Conservation (phyloP, 1,140 invertebrate genomes). For the Drosophila tsacasi region DNA sequence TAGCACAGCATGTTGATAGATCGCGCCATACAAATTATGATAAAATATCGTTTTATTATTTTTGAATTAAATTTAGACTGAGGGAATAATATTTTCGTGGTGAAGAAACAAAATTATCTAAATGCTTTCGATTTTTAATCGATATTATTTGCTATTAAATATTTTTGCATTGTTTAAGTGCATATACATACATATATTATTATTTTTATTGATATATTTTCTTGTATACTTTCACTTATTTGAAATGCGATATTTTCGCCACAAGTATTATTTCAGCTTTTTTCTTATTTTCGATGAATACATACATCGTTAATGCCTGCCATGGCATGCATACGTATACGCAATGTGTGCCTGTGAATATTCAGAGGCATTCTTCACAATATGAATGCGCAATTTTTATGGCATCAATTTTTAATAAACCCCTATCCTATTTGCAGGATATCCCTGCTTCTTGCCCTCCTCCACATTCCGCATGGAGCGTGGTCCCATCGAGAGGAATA, state of each 20-base stretch:
- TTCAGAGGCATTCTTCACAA: constrained; percentile 67
- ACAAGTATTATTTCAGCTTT: neutral
- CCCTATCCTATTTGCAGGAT: constrained; percentile 18
- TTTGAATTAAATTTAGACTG: neutral
- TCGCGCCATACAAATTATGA: neutral
- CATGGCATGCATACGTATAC: neutral
- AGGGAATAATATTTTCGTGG: neutral
- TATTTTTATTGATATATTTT: no score
- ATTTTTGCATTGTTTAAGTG: no score
- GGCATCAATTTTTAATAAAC: constrained; percentile 78
- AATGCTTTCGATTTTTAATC: neutral
- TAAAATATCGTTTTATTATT: neutral
- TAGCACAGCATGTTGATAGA: neutral
- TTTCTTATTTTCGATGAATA: neutral
- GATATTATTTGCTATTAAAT: neutral
- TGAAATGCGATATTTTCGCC: neutral
- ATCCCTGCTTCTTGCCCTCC: neutral
- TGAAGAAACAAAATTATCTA: neutral
- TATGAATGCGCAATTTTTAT: constrained; percentile 75
- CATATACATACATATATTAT: no score
- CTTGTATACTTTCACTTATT: no score
- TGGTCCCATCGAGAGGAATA: constrained; percentile 55
- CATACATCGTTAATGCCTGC: neutral
- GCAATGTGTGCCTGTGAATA: constrained; percentile 51
- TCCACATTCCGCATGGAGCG: constrained; percentile 21